phyloP scores from a whole-genome alignment of 1,140 invertebrate genomes.

The Macrobrachium rosenbergii region DNA sequence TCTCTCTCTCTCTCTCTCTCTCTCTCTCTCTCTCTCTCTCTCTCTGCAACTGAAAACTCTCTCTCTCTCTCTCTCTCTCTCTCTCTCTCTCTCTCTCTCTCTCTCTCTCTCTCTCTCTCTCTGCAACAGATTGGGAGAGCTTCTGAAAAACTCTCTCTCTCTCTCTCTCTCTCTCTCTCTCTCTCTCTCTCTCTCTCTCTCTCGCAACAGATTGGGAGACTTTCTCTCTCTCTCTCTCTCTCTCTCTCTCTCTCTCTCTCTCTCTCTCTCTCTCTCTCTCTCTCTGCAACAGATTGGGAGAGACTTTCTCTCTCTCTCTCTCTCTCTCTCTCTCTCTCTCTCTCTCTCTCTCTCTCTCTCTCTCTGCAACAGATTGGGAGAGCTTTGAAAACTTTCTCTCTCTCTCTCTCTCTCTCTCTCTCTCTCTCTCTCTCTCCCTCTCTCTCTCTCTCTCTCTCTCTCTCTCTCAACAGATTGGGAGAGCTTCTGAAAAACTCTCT shows the following conservation, averaged over 20 bases:
- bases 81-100: neutral
- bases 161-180: neutral
- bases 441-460: neutral
- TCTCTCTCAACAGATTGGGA: neutral
- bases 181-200: slow-evolving; percentile 10
- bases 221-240: too few relatives aligned
- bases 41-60: neutral
- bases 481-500: too few relatives aligned
- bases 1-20: neutral
- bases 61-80: too few relatives aligned
- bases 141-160: too few relatives aligned
- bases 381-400: too few relatives aligned
- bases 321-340: neutral
- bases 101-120: slow-evolving; percentile 10
- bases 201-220: neutral
- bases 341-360: slow-evolving; percentile 1
- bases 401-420: slow-evolving; percentile 6
- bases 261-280: neutral
- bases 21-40: neutral
- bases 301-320: neutral
- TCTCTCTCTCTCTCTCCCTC: neutral
- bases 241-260: neutral
- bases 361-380: too few relatives aligned
- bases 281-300: neutral
- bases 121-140: neutral